These are phyloP conservation scores for Rhinichthys klamathensis DNA, from an alignment of 2,113 vertebrate genomes.

Conservation along the genomic window DNA sequence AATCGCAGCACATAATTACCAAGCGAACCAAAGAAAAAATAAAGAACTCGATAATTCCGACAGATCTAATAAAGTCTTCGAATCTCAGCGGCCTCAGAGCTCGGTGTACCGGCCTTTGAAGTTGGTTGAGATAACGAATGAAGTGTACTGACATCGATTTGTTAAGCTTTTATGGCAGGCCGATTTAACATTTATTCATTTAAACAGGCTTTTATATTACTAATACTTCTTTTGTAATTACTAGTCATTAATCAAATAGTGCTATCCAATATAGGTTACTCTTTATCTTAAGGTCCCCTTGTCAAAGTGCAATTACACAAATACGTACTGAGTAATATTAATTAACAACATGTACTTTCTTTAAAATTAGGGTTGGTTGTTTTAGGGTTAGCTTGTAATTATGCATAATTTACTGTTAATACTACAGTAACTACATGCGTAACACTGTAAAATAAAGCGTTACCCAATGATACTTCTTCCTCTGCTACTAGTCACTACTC, in stretches of 20 bases:
- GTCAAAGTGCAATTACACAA: neutral
- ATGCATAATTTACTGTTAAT: neutral
- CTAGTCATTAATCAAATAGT: neutral
- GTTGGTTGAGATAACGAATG: slow-evolving; percentile 16
- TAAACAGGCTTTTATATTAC: neutral
- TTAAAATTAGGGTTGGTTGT: neutral
- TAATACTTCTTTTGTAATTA: neutral
- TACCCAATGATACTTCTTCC: neutral
- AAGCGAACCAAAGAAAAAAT: neutral
- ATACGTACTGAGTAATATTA: neutral
- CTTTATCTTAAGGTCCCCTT: neutral
- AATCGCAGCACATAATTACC: neutral
- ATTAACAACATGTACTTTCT: neutral
- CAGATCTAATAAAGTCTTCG: neutral
- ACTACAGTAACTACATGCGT: neutral
- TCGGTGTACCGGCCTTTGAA: slow-evolving; percentile 6
- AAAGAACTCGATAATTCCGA: neutral
- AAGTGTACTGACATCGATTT: slow-evolving; percentile 26
- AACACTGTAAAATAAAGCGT: neutral
- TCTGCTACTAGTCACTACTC: neutral
- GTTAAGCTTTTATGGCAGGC: slow-evolving; percentile 18
- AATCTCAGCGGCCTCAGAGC: neutral
- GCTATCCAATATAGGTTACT: neutral
- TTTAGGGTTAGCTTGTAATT: neutral
- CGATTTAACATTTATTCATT: neutral